Percentiles rank a stretch among this genome's conserved stretches.
phyloP scores from a whole-genome alignment of 2,888 invertebrate genomes.

The Eupeodes luniger region DNA sequence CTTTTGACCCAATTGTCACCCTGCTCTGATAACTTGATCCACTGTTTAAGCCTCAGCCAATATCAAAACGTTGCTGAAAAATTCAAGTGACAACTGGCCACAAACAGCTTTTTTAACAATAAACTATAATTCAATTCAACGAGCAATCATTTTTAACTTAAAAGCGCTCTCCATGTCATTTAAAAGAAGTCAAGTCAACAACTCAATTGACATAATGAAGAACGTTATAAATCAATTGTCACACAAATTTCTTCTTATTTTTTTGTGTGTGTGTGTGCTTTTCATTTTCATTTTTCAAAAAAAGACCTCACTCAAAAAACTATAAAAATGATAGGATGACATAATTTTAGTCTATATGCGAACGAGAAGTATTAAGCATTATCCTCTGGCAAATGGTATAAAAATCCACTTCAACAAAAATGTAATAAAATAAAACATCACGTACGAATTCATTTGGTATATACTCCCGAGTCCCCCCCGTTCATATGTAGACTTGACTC shows the following conservation, averaged over 20 bases:
- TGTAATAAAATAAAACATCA: constrained; percentile 71
- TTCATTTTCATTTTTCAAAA: neutral
- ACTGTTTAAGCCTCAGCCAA: no score
- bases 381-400: constrained; percentile 53
- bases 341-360: constrained; percentile 45
- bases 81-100: no score
- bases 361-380: constrained; percentile 51
- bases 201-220: constrained; percentile 26
- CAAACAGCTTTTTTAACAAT: no score
- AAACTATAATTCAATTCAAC: neutral
- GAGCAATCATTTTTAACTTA: neutral
- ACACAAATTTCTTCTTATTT: neutral
- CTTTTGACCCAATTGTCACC: no score
- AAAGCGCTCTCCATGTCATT: neutral
- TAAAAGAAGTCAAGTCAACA: neutral
- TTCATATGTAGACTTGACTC: constrained; percentile 8
- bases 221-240: constrained; percentile 41
- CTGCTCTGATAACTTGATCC: no score
- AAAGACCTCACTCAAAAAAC: constrained; percentile 42
- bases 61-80: no score
- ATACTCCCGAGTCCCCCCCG: neutral
- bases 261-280: neutral
- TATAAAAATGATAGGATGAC: constrained; percentile 62
- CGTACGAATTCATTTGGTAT: constrained; percentile 72
- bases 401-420: constrained; percentile 71